Conservation (phyloP, 1,140 invertebrate species). For the Spodoptera frugiperda region DNA sequence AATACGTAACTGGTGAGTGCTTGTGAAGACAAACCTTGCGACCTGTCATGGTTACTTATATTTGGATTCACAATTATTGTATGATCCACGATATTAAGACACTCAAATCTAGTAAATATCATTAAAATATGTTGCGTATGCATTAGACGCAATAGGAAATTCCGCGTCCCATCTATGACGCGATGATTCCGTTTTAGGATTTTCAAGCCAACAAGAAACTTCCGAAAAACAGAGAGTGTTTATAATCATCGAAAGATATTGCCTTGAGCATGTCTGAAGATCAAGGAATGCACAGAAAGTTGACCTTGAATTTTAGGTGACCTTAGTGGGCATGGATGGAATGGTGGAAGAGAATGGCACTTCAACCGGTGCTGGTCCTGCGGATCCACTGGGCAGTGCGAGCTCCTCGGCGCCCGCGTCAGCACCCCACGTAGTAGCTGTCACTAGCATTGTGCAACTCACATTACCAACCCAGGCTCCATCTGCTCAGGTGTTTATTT, state of each 20-base stretch:
- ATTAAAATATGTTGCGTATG: constrained; percentile 75
- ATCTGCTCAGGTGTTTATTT: constrained; percentile 87
- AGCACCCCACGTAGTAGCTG: constrained; percentile 87
- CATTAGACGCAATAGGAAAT: constrained; percentile 82
- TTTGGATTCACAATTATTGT: constrained; percentile 76
- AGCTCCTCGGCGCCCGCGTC: constrained; percentile 72
- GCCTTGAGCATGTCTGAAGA: constrained; percentile 63
- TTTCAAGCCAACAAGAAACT: constrained; percentile 68
- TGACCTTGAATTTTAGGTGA: constrained; percentile 86
- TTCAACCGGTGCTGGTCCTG: constrained; percentile 88
- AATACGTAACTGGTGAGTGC: constrained; percentile 97
- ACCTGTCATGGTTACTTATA: constrained; percentile 88
- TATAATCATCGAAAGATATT: constrained; percentile 58
- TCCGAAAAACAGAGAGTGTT: constrained; percentile 54
- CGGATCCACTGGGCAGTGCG: constrained; percentile 88
- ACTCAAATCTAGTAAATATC: constrained; percentile 42
- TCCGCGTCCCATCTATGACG: constrained; percentile 73
- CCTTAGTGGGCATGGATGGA: constrained; percentile 90
- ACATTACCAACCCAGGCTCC: constrained; percentile 90
- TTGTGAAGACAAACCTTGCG: constrained; percentile 89
- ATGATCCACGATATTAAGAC: constrained; percentile 65
- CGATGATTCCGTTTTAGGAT: constrained; percentile 81
- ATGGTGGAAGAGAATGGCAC: constrained; percentile 95
- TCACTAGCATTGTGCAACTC: constrained; percentile 94
- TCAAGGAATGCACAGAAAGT: constrained; percentile 78